phyloP scores from a whole-genome alignment of 2,797 vertebrate genomes.

The Spondyliosoma cantharus region DNA sequence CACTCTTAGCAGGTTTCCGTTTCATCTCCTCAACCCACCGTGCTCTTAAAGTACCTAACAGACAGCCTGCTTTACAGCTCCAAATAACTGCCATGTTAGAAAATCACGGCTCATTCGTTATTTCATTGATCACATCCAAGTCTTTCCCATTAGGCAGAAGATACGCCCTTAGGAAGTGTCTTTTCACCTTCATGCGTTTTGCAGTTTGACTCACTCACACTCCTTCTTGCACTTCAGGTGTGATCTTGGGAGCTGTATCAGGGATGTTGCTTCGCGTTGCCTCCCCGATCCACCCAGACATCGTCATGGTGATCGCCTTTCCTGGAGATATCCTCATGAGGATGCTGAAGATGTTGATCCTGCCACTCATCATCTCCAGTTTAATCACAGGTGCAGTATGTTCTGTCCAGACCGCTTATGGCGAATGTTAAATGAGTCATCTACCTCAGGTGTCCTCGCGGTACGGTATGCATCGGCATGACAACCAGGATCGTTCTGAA shows the following conservation, averaged over 20 bases:
- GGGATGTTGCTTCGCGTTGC: slow-evolving; percentile 92
- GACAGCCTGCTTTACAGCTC: slow-evolving; percentile 15
- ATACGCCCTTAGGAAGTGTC: background rate
- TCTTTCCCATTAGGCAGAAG: background rate
- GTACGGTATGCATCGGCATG: no score
- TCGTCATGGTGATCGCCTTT: slow-evolving; percentile 97
- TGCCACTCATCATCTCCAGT: slow-evolving; percentile 99
- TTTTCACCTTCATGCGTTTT: background rate
- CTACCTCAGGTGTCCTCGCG: no score
- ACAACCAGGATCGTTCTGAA: no score
- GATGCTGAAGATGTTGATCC: slow-evolving; percentile 99
- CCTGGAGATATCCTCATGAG: slow-evolving; percentile 99
- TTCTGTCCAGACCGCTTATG: background rate
- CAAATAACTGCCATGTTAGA: slow-evolving; percentile 1
- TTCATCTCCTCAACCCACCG: slow-evolving; percentile 56
- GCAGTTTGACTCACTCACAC: slow-evolving; percentile 7
- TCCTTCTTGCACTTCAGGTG: slow-evolving; percentile 83
- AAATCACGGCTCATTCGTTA: background rate
- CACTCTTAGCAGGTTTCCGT: slow-evolving; percentile 45
- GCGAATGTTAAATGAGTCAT: background rate
- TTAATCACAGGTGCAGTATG: slow-evolving; percentile 93
- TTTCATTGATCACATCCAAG: slow-evolving; percentile 1
- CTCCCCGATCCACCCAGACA: slow-evolving; percentile 93
- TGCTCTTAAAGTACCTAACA: slow-evolving; percentile 34
- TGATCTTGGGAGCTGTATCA: slow-evolving; percentile 92